phyloP scores from a whole-genome alignment of 2,888 invertebrate genomes.

The Quadroppia sp. region DNA sequence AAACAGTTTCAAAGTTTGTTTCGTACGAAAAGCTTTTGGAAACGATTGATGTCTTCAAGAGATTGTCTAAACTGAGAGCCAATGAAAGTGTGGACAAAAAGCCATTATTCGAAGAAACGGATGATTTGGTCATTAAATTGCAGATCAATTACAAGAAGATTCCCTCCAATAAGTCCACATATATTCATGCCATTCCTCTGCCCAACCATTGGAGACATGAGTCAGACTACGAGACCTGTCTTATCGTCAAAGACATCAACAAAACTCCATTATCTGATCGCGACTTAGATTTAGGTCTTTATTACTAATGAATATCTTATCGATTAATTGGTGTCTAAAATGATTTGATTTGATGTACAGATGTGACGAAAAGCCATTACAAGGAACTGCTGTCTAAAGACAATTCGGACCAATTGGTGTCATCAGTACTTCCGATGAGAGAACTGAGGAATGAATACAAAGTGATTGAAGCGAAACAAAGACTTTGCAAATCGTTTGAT shows the following conservation, averaged over 20 bases:
- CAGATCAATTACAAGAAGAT: conserved; percentile 45
- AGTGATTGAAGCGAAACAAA: conserved; percentile 69
- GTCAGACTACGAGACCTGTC: conserved; percentile 36
- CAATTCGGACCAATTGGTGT: conserved; percentile 44
- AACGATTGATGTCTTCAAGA: not conserved
- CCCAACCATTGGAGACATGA: conserved; percentile 38
- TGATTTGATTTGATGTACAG: not conserved
- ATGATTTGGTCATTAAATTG: conserved; percentile 39
- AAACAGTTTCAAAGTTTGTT: not conserved
- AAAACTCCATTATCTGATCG: conserved; percentile 38
- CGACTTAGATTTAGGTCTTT: conserved; percentile 38
- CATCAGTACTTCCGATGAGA: conserved; percentile 67
- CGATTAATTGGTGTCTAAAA: not conserved
- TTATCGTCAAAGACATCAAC: conserved; percentile 41
- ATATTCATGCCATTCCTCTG: conserved; percentile 33
- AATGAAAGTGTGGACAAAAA: conserved; percentile 31
- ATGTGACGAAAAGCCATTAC: conserved; percentile 36
- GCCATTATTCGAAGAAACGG: conserved; percentile 41
- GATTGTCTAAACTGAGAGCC: not conserved
- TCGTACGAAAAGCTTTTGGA: not conserved
- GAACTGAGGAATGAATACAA: conserved; percentile 74
- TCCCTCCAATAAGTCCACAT: conserved; percentile 41
- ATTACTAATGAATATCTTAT: not conserved
- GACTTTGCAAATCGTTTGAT: conserved; percentile 72
- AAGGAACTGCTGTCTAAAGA: conserved; percentile 6